Base-by-base conservation (phyloP, 2,888 invertebrate species). In the Scaptomyza caliginosa region DNA sequence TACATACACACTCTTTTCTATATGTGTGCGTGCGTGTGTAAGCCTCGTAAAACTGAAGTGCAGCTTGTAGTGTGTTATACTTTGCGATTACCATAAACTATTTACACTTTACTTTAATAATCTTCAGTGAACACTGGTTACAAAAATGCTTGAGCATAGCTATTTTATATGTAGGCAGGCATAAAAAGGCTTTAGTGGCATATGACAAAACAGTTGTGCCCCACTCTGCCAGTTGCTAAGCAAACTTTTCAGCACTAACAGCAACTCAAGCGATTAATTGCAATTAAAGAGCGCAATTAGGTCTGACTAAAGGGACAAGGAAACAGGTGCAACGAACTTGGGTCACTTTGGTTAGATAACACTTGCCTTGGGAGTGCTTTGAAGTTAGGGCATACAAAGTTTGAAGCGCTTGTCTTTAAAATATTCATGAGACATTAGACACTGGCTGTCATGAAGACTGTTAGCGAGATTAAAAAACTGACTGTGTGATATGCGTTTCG, bases 31-130 rank as follows among this genome's bases (percentile, higher is more conserved):
- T 48, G 51, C 2, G 56, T 40, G 42, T 39, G 23, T 46, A 32
- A 28, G 45, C 50, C 13, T 83, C 81, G 58, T 84, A 71, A 81
- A 80, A 69, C 28, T 39, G 21, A 60, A 74, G 60, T 68, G 65
- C 58, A 67, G 64, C 48, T 32, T 56, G 59, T 62, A 6, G 34
- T 34, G 34, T 34, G 30, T 71, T 59, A 64, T 60, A 55, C 68
- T 76, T 79, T 68, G 82, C 59, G 83, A 79, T 85, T 82, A 77
- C 72, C 87, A 83, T 83, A 83, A 86, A 84, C 80, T 84, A 87
- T 83, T 83, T 74, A 75, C 72, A 73, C 80, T 67, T 59, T 72
- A 75, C 77, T 72, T 83, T 74, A 80, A 78, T 77, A 70, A 76
- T 71, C 64, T 68, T 43, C 57, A 50, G 40, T 48, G 68, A 65